Evolutionary conservation across 30 jellyfish, hydroid and myxozoan species (phyloP).

Genomic region (Cassiopea xamachana): DNA sequence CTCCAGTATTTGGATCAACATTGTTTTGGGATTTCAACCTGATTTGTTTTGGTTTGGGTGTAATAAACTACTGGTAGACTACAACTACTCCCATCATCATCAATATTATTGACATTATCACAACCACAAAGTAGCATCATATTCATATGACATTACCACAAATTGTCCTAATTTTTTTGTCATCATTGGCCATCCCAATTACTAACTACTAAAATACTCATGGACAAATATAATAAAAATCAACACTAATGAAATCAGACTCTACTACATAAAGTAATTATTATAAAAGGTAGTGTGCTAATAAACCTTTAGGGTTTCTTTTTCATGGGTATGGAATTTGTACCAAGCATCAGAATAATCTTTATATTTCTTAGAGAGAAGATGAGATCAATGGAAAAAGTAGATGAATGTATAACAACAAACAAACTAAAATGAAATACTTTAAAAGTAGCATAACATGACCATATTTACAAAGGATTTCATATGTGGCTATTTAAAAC

Average conservation of each 20-base stretch:
- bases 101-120: neutral
- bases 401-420: neutral
- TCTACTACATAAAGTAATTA: too few relatives aligned
- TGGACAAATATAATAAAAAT: too few relatives aligned
- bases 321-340: slow-evolving; percentile 63
- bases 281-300: too few relatives aligned
- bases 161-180: neutral
- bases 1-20: too few relatives aligned
- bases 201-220: neutral
- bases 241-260: too few relatives aligned
- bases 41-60: too few relatives aligned
- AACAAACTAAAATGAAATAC: too few relatives aligned
- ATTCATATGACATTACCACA: neutral
- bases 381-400: neutral
- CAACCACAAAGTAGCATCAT: neutral
- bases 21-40: too few relatives aligned
- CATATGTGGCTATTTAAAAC: too few relatives aligned
- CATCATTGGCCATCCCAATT: neutral
- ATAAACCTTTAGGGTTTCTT: slow-evolving; percentile 64
- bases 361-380: slow-evolving; percentile 64
- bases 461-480: too few relatives aligned
- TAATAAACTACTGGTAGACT: too few relatives aligned
- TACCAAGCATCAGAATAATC: slow-evolving; percentile 83
- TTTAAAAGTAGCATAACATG: too few relatives aligned
- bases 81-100: neutral